Conservation (phyloP, 2,888 invertebrate species). For the Congeria kusceri region DNA sequence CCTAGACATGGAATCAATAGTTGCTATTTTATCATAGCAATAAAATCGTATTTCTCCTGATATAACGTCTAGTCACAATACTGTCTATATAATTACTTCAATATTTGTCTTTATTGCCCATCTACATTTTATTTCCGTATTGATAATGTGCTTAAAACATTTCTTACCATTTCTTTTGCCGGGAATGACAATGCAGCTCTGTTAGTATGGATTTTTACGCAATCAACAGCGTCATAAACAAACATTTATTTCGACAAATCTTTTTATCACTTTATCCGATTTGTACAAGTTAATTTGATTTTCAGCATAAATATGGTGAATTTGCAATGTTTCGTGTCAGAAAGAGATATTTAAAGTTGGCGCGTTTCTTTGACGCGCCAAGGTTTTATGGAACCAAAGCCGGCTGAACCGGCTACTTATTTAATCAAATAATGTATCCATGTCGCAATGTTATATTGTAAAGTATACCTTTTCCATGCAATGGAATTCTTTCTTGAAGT, state of each 20-base stretch:
- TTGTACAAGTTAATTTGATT: conserved; percentile 53
- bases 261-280: conserved; percentile 56
- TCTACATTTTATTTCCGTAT: background rate
- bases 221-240: conserved; percentile 38
- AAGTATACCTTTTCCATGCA: no score
- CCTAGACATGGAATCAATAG: background rate
- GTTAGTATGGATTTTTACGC: conserved; percentile 46
- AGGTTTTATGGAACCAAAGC: no score
- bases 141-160: background rate
- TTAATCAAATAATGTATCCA: no score
- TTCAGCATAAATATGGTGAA: conserved; percentile 37
- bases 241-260: conserved; percentile 36
- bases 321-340: conserved; percentile 45
- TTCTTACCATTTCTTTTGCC: background rate
- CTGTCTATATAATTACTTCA: conserved; percentile 1
- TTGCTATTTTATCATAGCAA: background rate
- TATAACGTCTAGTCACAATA: background rate
- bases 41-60: background rate
- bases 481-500: no score
- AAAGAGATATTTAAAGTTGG: conserved; percentile 38
- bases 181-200: conserved; percentile 25
- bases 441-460: no score
- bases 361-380: conserved; percentile 8
- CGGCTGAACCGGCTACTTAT: no score
- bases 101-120: background rate